Percentiles rank a stretch among this genome's conserved stretches.
These are phyloP conservation scores for Aphelocoma coerulescens DNA, from an alignment of 2,113 vertebrate species.

Conservation along the genomic window DNA sequence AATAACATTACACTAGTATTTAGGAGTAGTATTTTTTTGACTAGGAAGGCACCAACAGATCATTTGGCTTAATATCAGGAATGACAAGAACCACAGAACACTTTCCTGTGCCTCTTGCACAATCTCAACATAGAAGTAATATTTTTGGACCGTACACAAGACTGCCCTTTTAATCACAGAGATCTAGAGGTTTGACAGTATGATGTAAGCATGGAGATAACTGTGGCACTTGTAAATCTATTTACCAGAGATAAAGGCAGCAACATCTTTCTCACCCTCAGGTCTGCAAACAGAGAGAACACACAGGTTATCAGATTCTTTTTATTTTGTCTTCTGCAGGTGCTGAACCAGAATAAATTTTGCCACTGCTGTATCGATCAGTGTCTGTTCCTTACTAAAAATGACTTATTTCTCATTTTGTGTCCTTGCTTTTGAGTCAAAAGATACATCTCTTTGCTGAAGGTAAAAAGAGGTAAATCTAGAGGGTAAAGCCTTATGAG, in stretches of 20 bases:
- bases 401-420: not conserved
- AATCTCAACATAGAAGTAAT: not conserved
- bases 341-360: slow-evolving; percentile 20
- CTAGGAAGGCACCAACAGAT: not conserved
- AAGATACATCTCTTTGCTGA: not conserved
- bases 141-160: not conserved
- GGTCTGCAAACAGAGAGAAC: slow-evolving; percentile 74
- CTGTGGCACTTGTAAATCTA: not conserved
- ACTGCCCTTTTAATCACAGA: not conserved
- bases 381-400: not conserved
- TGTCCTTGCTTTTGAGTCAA: not conserved
- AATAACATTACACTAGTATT: not conserved
- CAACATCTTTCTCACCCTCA: slow-evolving; percentile 73
- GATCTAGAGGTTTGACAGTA: not conserved
- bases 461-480: not conserved
- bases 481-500: no score
- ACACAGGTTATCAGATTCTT: slow-evolving; percentile 69
- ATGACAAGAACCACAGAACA: not conserved
- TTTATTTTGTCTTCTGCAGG: slow-evolving; percentile 73
- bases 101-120: not conserved
- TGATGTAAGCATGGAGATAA: not conserved
- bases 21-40: not conserved
- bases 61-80: not conserved
- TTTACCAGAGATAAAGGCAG: slow-evolving; percentile 65
- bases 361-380: not conserved